Evolutionary conservation across 1,140 invertebrate genomes (phyloP).

Genomic region (Zophobas atratus): DNA sequence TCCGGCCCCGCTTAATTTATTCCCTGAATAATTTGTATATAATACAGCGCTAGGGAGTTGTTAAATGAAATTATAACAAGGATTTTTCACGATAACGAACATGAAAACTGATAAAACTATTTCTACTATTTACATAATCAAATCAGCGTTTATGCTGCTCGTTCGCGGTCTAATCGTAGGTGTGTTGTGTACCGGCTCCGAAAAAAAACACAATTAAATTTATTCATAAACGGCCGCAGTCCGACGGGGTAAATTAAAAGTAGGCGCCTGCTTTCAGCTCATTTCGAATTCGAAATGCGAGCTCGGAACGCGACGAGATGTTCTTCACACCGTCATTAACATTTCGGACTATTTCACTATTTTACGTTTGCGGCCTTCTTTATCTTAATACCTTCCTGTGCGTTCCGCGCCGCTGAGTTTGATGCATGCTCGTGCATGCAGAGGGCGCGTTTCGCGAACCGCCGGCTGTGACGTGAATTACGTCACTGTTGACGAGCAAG

Average conservation of each 20-base stretch:
- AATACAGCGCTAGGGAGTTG: slow-evolving; percentile 23
- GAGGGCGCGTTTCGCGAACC: too few relatives aligned
- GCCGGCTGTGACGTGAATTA: too few relatives aligned
- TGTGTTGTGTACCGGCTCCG: background rate
- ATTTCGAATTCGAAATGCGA: too few relatives aligned
- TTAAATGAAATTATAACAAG: slow-evolving; percentile 4
- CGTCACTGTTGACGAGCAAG: too few relatives aligned
- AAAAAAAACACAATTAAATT: slow-evolving; percentile 22
- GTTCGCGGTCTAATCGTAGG: slow-evolving; percentile 7
- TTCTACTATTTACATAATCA: slow-evolving; percentile 36
- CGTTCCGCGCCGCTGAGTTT: too few relatives aligned
- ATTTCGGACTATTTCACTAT: too few relatives aligned
- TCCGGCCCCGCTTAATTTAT: slow-evolving; percentile 13
- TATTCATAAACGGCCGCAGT: slow-evolving; percentile 20
- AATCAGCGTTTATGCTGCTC: background rate
- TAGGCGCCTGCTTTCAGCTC: background rate
- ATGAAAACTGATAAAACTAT: slow-evolving; percentile 36
- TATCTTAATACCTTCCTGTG: too few relatives aligned
- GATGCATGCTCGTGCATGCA: too few relatives aligned
- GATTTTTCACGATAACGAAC: slow-evolving; percentile 27
- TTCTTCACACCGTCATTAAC: too few relatives aligned
- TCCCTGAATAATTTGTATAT: slow-evolving; percentile 15
- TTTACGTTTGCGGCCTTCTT: too few relatives aligned
- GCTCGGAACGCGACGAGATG: too few relatives aligned
- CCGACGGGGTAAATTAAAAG: slow-evolving; percentile 16